Evolutionary conservation across 2,113 vertebrate species (phyloP).

Genomic region (Campylorhamphus procurvoides): DNA sequence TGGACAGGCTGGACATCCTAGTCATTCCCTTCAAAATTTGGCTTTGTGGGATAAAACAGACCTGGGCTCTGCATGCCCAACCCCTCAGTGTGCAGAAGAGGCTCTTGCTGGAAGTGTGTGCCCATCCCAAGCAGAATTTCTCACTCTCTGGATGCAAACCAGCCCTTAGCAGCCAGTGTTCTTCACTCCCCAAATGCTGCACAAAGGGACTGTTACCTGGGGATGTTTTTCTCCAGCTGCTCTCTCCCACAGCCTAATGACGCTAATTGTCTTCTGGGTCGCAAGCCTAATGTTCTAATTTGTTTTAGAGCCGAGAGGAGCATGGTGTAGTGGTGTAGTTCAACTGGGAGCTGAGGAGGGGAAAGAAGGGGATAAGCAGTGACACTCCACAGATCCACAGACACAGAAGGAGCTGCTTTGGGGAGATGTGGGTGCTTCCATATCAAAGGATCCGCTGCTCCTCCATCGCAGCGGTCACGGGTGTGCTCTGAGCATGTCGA

Average conservation of each 20-base stretch:
- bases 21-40: accelerated
- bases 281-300: neutral
- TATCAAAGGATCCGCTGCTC: neutral
- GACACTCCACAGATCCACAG: neutral
- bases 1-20: accelerated
- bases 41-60: neutral
- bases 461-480: neutral
- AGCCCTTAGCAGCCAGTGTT: accelerated
- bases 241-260: neutral
- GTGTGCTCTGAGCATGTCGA: neutral
- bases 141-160: neutral
- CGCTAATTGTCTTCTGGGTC: neutral
- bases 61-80: accelerated
- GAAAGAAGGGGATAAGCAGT: neutral
- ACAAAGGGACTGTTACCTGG: neutral
- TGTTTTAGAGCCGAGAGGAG: neutral
- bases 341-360: neutral
- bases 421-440: neutral
- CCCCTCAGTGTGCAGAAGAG: accelerated
- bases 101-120: neutral
- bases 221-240: neutral
- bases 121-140: neutral
- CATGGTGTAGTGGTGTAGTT: neutral
- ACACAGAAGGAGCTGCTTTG: neutral
- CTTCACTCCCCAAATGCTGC: neutral